Conservation (phyloP, 1,140 invertebrate genomes). For the Chelonus insularis region DNA sequence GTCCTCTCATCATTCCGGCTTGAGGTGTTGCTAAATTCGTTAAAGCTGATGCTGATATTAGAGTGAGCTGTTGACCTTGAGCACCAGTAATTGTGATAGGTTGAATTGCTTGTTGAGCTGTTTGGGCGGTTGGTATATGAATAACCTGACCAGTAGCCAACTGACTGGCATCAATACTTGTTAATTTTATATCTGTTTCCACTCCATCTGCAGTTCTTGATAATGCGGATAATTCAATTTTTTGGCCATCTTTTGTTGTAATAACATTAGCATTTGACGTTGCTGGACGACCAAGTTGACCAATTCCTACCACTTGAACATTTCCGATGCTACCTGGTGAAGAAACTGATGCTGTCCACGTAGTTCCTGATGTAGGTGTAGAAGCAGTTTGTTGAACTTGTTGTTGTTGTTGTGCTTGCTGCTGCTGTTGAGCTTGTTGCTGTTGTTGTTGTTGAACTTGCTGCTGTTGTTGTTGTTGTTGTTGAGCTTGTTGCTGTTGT, state of each 20-base stretch:
- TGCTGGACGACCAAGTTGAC: conserved; percentile 45
- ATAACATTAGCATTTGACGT: conserved; percentile 42
- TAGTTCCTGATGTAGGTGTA: conserved; percentile 51
- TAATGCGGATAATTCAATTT: conserved; percentile 53
- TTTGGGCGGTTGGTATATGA: conserved; percentile 54
- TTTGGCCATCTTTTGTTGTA: conserved; percentile 57
- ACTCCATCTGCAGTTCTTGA: conserved; percentile 46
- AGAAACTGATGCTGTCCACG: conserved; percentile 51
- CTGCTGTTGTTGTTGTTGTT: conserved; percentile 50
- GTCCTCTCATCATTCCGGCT: conserved; percentile 51
- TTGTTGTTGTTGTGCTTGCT: conserved; percentile 55
- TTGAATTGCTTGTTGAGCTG: conserved; percentile 53
- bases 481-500: conserved; percentile 42
- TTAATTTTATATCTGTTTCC: conserved; percentile 53
- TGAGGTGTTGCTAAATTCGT: conserved; percentile 47
- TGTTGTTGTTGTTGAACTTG: conserved; percentile 42
- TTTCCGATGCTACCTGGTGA: conserved; percentile 42
- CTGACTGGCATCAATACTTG: conserved; percentile 56
- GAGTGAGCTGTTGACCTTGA: conserved; percentile 72
- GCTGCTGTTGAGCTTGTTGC: conserved; percentile 42
- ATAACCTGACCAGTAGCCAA: conserved; percentile 55
- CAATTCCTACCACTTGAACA: conserved; percentile 57
- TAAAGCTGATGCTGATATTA: conserved; percentile 69
- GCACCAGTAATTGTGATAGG: conserved; percentile 67
- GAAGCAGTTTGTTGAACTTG: conserved; percentile 57